A percentile compares a stretch with the other conserved stretches of the same genome.
Conservation (phyloP, 2,888 invertebrate genomes). For the Cybosia mesomella region DNA sequence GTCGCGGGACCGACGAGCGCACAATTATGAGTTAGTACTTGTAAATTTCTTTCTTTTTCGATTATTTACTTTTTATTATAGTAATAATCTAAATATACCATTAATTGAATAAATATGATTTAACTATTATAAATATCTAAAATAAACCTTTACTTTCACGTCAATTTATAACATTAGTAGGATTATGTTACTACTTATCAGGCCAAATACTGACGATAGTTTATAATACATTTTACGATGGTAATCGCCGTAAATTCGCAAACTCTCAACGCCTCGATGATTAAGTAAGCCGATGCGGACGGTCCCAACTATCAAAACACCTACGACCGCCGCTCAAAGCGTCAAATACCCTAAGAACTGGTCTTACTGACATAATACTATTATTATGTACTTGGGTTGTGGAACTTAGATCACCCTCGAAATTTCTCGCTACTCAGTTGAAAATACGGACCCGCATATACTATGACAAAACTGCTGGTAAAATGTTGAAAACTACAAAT, state of each 20-base stretch:
- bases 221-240: constrained; percentile 2
- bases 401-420: background rate
- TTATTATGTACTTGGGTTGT: background rate
- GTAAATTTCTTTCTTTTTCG: no score
- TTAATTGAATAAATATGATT: no score
- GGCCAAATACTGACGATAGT: background rate
- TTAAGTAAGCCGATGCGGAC: background rate
- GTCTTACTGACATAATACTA: background rate
- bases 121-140: no score
- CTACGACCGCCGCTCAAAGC: background rate
- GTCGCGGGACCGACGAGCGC: no score
- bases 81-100: no score
- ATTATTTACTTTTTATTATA: no score
- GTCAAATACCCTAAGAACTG: background rate
- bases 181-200: background rate
- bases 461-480: background rate
- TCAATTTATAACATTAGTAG: background rate
- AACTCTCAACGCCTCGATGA: background rate
- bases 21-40: no score
- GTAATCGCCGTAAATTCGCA: background rate
- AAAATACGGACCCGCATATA: background rate
- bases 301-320: constrained; percentile 2
- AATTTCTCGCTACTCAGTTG: background rate
- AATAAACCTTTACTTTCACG: no score
- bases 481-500: background rate